A percentile compares a stretch with the other conserved stretches of the same genome.
These are phyloP conservation scores for Lepeophtheirus salmonis DNA, from an alignment of 1,140 invertebrate species.

Conservation along the genomic window DNA sequence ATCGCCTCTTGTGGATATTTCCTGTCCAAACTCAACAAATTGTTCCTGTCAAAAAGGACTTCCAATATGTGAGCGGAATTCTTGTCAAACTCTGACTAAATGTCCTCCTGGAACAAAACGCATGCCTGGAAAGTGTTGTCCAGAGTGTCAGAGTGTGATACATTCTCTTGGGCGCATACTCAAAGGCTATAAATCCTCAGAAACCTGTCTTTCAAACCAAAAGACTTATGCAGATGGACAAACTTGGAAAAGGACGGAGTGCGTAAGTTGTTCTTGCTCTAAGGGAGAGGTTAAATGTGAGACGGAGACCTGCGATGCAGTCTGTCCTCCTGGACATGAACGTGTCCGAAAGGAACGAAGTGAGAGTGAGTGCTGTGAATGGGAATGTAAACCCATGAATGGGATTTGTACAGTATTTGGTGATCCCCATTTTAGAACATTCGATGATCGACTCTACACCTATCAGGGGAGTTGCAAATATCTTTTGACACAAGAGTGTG, in stretches of 20 bases:
- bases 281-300: slow-evolving; percentile 23
- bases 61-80: no score
- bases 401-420: slow-evolving; percentile 79
- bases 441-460: slow-evolving; percentile 73
- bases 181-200: no score
- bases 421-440: slow-evolving; percentile 79
- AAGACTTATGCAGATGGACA: no score
- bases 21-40: no score
- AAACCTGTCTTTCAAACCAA: no score
- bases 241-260: background rate
- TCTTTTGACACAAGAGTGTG: slow-evolving; percentile 13
- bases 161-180: no score
- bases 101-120: no score
- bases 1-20: no score
- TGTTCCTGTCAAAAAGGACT: no score
- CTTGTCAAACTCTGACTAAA: no score
- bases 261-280: slow-evolving; percentile 9
- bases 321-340: slow-evolving; percentile 48
- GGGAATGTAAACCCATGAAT: slow-evolving; percentile 61
- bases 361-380: slow-evolving; percentile 64
- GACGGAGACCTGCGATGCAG: slow-evolving; percentile 24
- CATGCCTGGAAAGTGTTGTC: no score
- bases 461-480: slow-evolving; percentile 40
- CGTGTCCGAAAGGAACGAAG: slow-evolving; percentile 47
- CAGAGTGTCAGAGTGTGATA: no score